These are phyloP conservation scores for Drosophila buzzatii DNA, from an alignment of 2,888 invertebrate genomes.

Conservation along the genomic window DNA sequence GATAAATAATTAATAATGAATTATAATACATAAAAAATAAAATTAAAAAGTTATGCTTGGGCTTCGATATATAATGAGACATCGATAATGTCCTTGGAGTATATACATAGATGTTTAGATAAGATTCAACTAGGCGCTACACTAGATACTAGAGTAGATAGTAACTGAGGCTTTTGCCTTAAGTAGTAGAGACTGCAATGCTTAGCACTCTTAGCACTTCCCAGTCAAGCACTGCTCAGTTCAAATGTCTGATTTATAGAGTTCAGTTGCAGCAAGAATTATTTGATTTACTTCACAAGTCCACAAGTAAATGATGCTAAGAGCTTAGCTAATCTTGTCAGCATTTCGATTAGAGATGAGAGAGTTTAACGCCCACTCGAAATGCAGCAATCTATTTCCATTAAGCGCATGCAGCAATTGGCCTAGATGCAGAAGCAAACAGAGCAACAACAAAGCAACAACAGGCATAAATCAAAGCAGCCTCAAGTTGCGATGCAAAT, in stretches of 20 bases:
- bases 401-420: slow-evolving; percentile 60
- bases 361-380: background rate
- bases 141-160: no score
- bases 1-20: no score
- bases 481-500: slow-evolving; percentile 67
- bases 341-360: background rate
- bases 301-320: background rate
- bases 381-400: slow-evolving; percentile 35
- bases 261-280: background rate
- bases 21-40: no score
- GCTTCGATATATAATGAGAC: no score
- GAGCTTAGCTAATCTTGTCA: background rate
- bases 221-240: no score
- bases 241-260: background rate
- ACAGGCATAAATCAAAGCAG: slow-evolving; percentile 66
- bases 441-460: slow-evolving; percentile 1
- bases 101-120: no score
- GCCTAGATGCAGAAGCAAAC: slow-evolving; percentile 16
- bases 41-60: no score
- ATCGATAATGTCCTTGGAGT: no score
- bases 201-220: no score
- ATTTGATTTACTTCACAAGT: background rate
- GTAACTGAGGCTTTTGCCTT: no score
- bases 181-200: no score
- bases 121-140: no score